Evolutionary conservation across 2,113 vertebrate genomes (phyloP), one percentile per base, ranked within the genome.

Genomic region (Pseudorasbora parva): DNA sequence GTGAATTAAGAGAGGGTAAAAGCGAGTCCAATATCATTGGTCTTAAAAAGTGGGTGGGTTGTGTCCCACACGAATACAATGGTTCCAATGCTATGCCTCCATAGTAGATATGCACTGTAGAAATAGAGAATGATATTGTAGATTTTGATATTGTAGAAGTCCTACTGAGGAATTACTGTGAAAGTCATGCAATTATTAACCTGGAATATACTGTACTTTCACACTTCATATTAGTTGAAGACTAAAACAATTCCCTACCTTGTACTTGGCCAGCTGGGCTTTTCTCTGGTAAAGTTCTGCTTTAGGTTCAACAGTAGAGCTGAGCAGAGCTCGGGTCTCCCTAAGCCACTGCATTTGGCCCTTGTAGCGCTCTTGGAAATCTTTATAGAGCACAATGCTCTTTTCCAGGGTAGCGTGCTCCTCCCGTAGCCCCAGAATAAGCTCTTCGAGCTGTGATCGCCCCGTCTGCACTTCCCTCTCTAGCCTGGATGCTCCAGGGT

Each of bases 261-360:
- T 99, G 82, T 98, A 97, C 90, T 98, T 99, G 6, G 97, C 95
- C 56, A 99, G 90, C 71, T 99, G 98, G 1, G 96, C 97, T 91
- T 97, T 98, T 71, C 98, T 96, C 91, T 99, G 97, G 91, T 97
- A 99, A 6, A 99, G 93, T 86, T 99, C 98, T 45, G 94, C 95
- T 90, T 97, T 99, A 84, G 96, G 94, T 82, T 98, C 97, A 19
- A 94, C 93, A 0, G 96, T 94, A 37, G 85, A 62, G n/a, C 88
- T 91, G 17, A 99, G 93, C 83, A 96, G 82, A 23, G 88, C 90
- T 75, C 92, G 94, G 76, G 95, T 95, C 51, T 98, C 97, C 1
- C 84, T 86, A 51, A 97, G 86, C 97, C 97, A 98, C 78, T 95
- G 96, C 72, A 93, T 93, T 77, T 97, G 96, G 11, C 91, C 90